Base-by-base conservation (phyloP, 2,113 vertebrate species). In the Anguilla rostrata region DNA sequence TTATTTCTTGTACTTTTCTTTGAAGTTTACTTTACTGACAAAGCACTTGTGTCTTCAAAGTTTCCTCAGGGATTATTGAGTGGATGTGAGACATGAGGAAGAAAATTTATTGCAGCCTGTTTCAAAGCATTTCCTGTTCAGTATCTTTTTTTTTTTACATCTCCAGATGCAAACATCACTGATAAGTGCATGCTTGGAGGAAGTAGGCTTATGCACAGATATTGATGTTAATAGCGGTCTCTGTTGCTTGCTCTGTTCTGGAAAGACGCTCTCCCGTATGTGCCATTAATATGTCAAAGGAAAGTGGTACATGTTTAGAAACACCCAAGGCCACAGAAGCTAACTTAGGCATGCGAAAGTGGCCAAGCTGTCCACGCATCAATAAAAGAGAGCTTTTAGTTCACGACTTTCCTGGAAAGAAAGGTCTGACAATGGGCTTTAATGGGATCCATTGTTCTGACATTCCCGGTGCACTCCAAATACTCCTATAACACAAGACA, bases 331-430 rank as follows among this genome's bases (percentile, higher is more conserved):
- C 81, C 26, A 26, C 29, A 26, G 26, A 43, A 79, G 46, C 43
- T 39, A 71, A 87, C 11, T 56, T 81, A 53, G 39, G 29, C 53
- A 78, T 63, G 39, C n/a, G n/a, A 78, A 82, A 41, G 26, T 40
- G 49, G 26, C 43, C 39, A 87, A 41, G 20, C 53, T 43, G 34
- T 78, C 46, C 16, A 22, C 26, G 82, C 84, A 81, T 87, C 29
- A 88, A 87, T 84, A 85, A 89, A 82, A 81, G 63, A 88, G 14
- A 53, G 81, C 83, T 86, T 88, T 89, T 84, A 87, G 82, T 66
- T 20, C n/a, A 14, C 29, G 12, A 79, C 82, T 34, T 83, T 87
- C 20, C 60, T 87, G 41, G 71, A 84, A 85, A 84, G n/a, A 87
- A 34, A 14, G 43, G 41, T 2, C 39, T 29, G 56, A 66, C 49